A percentile compares a stretch with the other conserved stretches of the same genome.
phyloP scores from a whole-genome alignment of 2,888 invertebrate species.

The Cantharis nigra region DNA sequence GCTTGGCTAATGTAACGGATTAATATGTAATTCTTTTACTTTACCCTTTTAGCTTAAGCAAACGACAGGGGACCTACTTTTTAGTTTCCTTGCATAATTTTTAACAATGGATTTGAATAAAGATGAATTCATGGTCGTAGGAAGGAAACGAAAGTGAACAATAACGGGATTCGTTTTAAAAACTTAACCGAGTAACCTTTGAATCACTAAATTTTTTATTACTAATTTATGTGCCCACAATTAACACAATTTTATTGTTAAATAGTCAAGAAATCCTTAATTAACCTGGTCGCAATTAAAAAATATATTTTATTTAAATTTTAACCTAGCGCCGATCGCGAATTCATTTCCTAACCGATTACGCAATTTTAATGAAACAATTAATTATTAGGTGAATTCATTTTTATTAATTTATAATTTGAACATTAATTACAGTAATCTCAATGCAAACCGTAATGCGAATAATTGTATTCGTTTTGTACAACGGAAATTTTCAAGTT shows the following conservation, averaged over 20 bases:
- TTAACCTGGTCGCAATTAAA: background rate
- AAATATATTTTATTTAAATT: background rate
- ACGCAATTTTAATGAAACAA: background rate
- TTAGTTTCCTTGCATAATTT: background rate
- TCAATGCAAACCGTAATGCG: background rate
- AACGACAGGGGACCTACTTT: background rate
- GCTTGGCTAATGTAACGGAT: background rate
- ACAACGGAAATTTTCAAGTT: background rate
- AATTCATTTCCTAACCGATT: background rate
- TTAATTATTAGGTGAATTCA: background rate
- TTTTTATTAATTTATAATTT: background rate
- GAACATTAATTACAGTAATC: background rate
- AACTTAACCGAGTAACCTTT: background rate
- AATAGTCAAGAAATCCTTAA: background rate
- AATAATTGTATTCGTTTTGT: background rate
- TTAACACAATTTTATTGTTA: background rate
- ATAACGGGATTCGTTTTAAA: slow-evolving; percentile 8
- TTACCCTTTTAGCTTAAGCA: background rate
- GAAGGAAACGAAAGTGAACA: slow-evolving; percentile 14
- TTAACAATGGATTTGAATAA: background rate
- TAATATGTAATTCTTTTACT: background rate
- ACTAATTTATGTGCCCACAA: background rate
- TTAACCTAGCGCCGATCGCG: background rate
- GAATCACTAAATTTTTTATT: background rate
- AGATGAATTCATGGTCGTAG: background rate